Evolutionary conservation across 2,888 invertebrate species (phyloP).

Genomic region (Parnassius apollo): DNA sequence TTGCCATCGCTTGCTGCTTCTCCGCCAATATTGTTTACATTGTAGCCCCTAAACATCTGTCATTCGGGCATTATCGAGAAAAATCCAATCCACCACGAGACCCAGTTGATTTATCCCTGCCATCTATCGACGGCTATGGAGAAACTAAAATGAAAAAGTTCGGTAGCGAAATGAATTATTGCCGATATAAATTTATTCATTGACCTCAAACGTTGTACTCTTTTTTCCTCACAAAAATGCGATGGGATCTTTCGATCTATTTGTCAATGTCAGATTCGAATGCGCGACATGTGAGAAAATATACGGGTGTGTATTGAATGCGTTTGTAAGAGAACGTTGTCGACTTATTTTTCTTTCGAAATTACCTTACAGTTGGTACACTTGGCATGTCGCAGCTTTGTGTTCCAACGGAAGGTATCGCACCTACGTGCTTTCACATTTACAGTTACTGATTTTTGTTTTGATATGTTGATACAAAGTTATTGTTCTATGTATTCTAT

Average conservation of each 20-base stretch:
- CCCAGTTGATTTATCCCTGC: neutral
- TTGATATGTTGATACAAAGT: neutral
- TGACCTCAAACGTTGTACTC: conserved; percentile 9
- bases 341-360: conserved; percentile 3
- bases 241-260: conserved; percentile 16
- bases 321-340: conserved; percentile 6
- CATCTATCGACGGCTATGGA: conserved; percentile 1
- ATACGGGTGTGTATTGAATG: conserved; percentile 8
- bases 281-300: conserved; percentile 4
- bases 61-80: conserved; percentile 18
- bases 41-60: conserved; percentile 18
- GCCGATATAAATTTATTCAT: conserved; percentile 22
- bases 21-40: conserved; percentile 27
- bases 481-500: no score
- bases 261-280: conserved; percentile 15
- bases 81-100: conserved; percentile 1
- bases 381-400: neutral
- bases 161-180: conserved; percentile 4
- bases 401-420: conserved; percentile 1
- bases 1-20: conserved; percentile 38
- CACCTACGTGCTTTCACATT: conserved; percentile 7
- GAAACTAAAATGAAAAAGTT: conserved; percentile 13
- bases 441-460: conserved; percentile 7
- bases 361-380: neutral
- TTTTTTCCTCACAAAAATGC: conserved; percentile 1